Conservation (phyloP, 2,797 vertebrate genomes). For the Rhabdophis nuchalis region DNA sequence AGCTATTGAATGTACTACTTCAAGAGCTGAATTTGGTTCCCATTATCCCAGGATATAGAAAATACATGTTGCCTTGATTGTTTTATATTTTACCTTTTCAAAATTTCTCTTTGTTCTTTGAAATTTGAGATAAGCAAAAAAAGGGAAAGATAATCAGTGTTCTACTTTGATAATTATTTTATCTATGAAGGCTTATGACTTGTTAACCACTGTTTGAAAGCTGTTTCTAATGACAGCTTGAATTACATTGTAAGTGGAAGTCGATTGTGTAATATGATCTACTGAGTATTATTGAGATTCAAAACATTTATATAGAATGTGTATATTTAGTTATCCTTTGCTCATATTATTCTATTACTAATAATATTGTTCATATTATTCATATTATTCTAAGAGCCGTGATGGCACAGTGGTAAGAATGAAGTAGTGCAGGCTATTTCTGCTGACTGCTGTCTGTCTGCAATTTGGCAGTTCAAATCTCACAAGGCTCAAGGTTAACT, state of each 20-base stretch:
- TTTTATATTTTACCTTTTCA: constrained; percentile 30
- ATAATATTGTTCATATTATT: no score
- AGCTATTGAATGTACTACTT: neutral
- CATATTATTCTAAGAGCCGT: no score
- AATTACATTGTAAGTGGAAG: neutral
- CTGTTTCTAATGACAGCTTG: neutral
- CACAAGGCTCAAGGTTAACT: no score
- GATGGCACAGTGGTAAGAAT: no score
- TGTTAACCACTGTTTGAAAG: neutral
- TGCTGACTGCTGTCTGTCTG: no score
- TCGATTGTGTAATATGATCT: neutral
- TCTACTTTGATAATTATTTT: constrained; percentile 51
- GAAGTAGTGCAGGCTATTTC: no score
- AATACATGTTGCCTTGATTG: constrained; percentile 25
- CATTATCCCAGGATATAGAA: neutral
- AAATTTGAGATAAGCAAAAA: constrained; percentile 37
- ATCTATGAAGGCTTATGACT: constrained; percentile 17
- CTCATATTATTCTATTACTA: constrained; percentile 12
- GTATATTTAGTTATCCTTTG: neutral
- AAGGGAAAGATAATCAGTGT: constrained; percentile 25
- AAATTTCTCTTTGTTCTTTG: constrained; percentile 32
- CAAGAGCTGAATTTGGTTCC: neutral
- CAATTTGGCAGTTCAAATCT: no score
- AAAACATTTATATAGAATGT: neutral
- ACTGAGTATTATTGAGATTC: neutral